Conservation (phyloP, 1,140 invertebrate species). For the Caenorhabditis inopinata region DNA sequence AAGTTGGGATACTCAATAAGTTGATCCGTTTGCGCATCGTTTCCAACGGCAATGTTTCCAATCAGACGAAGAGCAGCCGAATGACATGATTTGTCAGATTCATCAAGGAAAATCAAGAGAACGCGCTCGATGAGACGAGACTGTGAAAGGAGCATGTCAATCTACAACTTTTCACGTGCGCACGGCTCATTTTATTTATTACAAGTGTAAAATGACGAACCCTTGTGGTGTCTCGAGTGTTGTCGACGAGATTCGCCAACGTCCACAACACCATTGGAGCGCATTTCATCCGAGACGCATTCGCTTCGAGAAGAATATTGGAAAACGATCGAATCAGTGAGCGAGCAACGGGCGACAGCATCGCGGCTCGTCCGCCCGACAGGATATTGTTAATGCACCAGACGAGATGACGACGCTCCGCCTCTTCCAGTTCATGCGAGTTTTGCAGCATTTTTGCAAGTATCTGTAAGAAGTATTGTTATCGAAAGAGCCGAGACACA, state of each 20-base stretch:
- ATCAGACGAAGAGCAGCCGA: not conserved
- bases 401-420: not conserved
- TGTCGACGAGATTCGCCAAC: not conserved
- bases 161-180: not conserved
- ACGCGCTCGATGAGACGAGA: not conserved
- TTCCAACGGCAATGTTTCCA: constrained; percentile 6
- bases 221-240: not conserved
- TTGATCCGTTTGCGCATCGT: not conserved
- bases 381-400: constrained; percentile 24
- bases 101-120: not conserved
- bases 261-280: constrained; percentile 9
- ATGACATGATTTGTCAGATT: not conserved
- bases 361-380: not conserved
- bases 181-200: not conserved
- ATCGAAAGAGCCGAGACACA: not conserved
- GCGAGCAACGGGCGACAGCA: not conserved
- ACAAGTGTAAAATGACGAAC: not conserved
- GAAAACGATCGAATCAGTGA: not conserved
- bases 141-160: not conserved
- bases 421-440: not conserved
- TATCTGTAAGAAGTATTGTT: not conserved
- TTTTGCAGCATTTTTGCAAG: constrained; percentile 3
- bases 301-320: not conserved
- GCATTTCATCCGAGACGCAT: not conserved
- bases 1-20: not conserved